Evolutionary conservation across 1,140 invertebrate genomes (phyloP), one percentile per base, ranked within the genome.

Genomic region (Kradibia gibbosae): DNA sequence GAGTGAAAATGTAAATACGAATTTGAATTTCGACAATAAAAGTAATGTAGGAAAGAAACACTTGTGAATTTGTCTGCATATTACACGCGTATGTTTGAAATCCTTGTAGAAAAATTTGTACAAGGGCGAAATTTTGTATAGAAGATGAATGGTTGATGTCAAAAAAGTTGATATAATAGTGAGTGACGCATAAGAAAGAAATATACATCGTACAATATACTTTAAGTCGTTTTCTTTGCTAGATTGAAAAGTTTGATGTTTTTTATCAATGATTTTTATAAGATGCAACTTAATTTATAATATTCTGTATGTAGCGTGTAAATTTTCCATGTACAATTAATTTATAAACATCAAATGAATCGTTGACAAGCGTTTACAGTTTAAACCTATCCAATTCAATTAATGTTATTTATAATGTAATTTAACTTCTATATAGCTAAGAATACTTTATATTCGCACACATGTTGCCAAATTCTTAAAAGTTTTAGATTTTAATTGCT

Each of bases 11-110:
- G n/a, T 50, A 60, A 5, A 73, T 34, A 55, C 39, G 42, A 67
- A 80, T 70, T 80, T 80, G 70, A 73, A 28, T 67, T 36, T 25
- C 25, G 53, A 80, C 78, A 80, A 80, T 80, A 15, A 11, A 34
- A 34, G 22, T 22, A 50, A 62, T 28, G 53, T 42, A 48, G 28
- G 70, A 80, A 62, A 48, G 78, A 62, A 57, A 60, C 8, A 57
- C 39, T 57, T 22, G 17, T 39, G 28, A 15, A 5, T n/a, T 10
- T 25, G 25, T 50, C 25, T 5, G 65, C 20, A 48, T 31, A 48
- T 48, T 39, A 48, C 31, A 31, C 10, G 13, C 11, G 28, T 28
- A 4, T 42, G 5, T 7, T 13, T 15, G 42, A 48, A 72, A 28
- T 31, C 25, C 8, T 72, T 31, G 70, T 1, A 25, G 25, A 28